These are phyloP conservation scores for Danio tinwini DNA, from an alignment of 2,797 vertebrate species.

Conservation along the genomic window DNA sequence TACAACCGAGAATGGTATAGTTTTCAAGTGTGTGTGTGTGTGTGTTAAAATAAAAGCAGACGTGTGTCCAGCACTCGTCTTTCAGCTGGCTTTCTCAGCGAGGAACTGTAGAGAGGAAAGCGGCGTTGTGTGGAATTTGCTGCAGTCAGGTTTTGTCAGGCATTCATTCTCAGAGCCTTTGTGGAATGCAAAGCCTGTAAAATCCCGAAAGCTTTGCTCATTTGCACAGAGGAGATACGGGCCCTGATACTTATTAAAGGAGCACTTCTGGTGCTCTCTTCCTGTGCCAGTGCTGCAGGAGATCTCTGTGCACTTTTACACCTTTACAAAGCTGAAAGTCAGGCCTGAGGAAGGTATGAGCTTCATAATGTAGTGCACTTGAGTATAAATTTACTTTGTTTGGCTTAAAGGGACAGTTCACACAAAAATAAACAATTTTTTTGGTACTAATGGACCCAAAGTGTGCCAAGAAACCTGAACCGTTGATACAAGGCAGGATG, in stretches of 20 bases:
- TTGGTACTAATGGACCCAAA: too few species aligned
- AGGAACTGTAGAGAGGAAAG: conserved; percentile 58
- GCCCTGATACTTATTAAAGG: conserved; percentile 71
- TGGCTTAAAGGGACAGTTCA: conserved; percentile 40
- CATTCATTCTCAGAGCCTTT: conserved; percentile 73
- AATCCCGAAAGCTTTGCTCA: conserved; percentile 81
- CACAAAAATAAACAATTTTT: too few species aligned
- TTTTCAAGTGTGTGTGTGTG: too few species aligned
- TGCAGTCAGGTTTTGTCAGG: conserved; percentile 80
- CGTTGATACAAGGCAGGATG: too few species aligned
- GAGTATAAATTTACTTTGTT: conserved; percentile 53
- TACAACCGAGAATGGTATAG: too few species aligned
- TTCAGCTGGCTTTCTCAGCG: conserved; percentile 20
- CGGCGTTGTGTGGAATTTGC: conserved; percentile 81
- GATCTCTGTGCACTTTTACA: conserved; percentile 53
- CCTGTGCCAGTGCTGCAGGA: conserved; percentile 56
- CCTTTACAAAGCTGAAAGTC: conserved; percentile 32
- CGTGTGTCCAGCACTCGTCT: too few species aligned
- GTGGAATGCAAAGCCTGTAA: conserved; percentile 83
- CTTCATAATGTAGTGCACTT: conserved; percentile 33
- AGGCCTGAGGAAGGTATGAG: neutral
- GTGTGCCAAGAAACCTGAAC: too few species aligned
- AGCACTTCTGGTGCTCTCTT: conserved; percentile 59
- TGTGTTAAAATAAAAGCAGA: too few species aligned
- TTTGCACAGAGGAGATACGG: conserved; percentile 71